phyloP scores from a whole-genome alignment of 1,140 invertebrate species.

The Pararge aegeria region DNA sequence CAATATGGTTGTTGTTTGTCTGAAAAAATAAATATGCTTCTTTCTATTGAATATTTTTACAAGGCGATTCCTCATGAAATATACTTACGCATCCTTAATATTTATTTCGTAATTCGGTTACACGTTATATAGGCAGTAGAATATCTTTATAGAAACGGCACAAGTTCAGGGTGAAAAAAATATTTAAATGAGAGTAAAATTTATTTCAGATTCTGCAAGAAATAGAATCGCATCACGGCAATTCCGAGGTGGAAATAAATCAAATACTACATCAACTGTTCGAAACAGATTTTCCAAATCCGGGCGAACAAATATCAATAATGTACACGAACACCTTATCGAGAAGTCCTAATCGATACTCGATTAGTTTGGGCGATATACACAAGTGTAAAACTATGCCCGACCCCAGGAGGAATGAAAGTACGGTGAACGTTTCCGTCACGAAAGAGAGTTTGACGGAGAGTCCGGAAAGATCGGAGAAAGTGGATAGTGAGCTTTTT shows the following conservation, averaged over 20 bases:
- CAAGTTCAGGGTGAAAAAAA: no score
- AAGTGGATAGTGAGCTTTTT: conserved; percentile 14
- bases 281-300: conserved; percentile 81
- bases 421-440: conserved; percentile 17
- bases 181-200: no score
- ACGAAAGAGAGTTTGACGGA: conserved; percentile 19
- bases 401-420: conserved; percentile 33
- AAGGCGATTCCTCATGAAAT: no score
- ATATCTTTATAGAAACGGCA: no score
- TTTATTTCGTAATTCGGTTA: no score
- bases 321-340: conserved; percentile 34
- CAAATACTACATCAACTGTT: conserved; percentile 82
- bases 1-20: no score
- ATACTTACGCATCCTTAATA: no score
- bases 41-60: no score
- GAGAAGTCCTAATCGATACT: conserved; percentile 14
- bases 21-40: no score
- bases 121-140: no score
- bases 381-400: conserved; percentile 50
- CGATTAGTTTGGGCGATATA: conserved; percentile 14
- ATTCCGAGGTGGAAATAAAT: conserved; percentile 80
- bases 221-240: conserved; percentile 84
- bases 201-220: conserved; percentile 82
- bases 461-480: conserved; percentile 13
- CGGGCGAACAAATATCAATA: conserved; percentile 79